Evolutionary conservation across 2,888 invertebrate species (phyloP).

Genomic region (Balanococcus diminutus): DNA sequence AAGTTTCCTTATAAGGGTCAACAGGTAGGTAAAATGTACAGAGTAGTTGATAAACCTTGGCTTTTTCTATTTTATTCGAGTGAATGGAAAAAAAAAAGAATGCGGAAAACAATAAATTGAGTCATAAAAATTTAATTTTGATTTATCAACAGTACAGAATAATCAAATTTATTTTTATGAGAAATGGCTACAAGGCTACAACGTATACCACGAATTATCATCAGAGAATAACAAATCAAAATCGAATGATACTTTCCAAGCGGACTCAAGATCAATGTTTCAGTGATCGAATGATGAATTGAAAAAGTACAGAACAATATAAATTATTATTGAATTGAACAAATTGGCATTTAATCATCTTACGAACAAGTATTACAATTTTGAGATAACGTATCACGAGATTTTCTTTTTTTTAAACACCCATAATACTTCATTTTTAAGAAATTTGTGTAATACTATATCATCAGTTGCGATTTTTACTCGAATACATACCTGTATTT

Average conservation of each 20-base stretch:
- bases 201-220: not conserved
- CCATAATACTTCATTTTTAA: not conserved
- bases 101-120: constrained; percentile 5
- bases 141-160: not conserved
- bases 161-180: not conserved
- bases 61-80: not conserved
- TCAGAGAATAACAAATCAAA: not conserved
- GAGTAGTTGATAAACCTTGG: constrained; percentile 23
- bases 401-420: not conserved
- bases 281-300: not conserved
- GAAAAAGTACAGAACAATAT: not conserved
- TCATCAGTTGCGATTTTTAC: not conserved
- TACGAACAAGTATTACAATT: not conserved
- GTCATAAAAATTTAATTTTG: not conserved
- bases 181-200: not conserved
- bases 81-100: not conserved
- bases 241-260: not conserved
- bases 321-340: not conserved
- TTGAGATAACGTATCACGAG: not conserved
- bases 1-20: constrained; percentile 19
- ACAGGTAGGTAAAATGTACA: constrained; percentile 41
- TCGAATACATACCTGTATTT: not conserved
- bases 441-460: not conserved
- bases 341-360: not conserved
- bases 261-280: not conserved